Conservation (phyloP, 2,888 invertebrate genomes). For the Cosmia pyralina region DNA sequence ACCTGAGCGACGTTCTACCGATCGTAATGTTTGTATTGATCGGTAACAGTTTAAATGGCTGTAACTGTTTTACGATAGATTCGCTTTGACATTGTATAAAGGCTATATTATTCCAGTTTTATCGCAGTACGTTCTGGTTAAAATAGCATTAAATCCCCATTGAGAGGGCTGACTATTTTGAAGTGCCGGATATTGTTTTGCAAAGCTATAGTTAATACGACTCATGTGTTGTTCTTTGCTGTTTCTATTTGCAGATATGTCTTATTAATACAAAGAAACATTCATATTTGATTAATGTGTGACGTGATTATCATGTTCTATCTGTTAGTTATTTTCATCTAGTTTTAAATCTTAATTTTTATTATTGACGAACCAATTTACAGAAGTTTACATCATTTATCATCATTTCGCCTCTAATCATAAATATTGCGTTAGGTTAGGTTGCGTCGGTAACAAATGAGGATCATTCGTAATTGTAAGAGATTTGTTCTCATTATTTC, state of each 20-base stretch:
- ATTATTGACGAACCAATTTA: not conserved
- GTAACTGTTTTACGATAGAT: constrained; percentile 81
- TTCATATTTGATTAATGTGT: not conserved
- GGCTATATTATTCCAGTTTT: constrained; percentile 80
- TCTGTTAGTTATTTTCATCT: not conserved
- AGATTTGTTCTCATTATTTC: constrained; percentile 48
- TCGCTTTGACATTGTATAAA: constrained; percentile 84
- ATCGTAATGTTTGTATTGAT: constrained; percentile 77
- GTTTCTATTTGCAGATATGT: not conserved
- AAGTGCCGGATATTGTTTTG: constrained; percentile 65
- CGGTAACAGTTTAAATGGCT: constrained; percentile 75
- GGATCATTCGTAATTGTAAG: constrained; percentile 15
- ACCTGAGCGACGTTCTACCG: constrained; percentile 68
- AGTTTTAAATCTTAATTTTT: not conserved
- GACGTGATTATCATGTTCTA: no score
- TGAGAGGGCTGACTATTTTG: constrained; percentile 62
- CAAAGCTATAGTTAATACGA: constrained; percentile 19
- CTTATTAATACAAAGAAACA: not conserved
- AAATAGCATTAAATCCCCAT: constrained; percentile 76
- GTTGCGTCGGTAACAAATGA: constrained; percentile 1
- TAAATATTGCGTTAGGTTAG: constrained; percentile 17
- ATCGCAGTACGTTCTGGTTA: constrained; percentile 79
- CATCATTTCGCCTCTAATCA: not conserved
- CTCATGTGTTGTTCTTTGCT: not conserved
- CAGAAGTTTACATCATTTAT: not conserved